Conservation (phyloP, 2,113 vertebrate species). For the Mastomys coucha region DNA sequence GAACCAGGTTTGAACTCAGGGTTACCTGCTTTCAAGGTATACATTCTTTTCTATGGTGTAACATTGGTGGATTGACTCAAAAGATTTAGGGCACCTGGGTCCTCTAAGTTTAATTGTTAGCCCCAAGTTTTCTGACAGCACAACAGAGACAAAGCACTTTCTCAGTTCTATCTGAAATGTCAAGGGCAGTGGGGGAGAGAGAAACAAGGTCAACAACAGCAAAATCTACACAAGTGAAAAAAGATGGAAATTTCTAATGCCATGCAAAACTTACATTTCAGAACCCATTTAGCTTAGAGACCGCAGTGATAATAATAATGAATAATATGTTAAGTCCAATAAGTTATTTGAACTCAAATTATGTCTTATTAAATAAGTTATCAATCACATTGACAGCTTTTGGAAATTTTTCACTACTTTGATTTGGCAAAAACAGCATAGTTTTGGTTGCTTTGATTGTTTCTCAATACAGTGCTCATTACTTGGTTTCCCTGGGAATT, state of each 20-base stretch:
- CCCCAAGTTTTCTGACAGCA: not conserved
- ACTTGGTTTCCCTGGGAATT: not conserved
- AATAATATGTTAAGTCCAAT: not conserved
- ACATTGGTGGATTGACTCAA: not conserved
- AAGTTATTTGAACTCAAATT: not conserved
- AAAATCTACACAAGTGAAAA: not conserved
- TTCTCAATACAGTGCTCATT: not conserved
- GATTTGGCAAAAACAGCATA: constrained; percentile 19
- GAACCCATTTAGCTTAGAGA: not conserved
- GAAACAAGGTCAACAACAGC: not conserved
- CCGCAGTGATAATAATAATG: not conserved
- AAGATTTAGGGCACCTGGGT: not conserved
- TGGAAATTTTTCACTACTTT: not conserved
- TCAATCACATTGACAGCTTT: not conserved
- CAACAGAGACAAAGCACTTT: not conserved
- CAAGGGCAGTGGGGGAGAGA: not conserved
- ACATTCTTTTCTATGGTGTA: not conserved
- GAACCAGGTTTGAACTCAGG: not conserved
- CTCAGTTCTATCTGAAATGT: not conserved
- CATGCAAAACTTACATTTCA: not conserved
- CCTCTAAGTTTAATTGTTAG: not conserved
- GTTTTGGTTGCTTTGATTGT: not conserved
- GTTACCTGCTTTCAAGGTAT: constrained; percentile 51
- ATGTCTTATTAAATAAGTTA: not conserved
- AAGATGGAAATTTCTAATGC: not conserved